These are phyloP conservation scores for Helostoma temminkii DNA, from an alignment of 2,797 vertebrate genomes.

Conservation along the genomic window DNA sequence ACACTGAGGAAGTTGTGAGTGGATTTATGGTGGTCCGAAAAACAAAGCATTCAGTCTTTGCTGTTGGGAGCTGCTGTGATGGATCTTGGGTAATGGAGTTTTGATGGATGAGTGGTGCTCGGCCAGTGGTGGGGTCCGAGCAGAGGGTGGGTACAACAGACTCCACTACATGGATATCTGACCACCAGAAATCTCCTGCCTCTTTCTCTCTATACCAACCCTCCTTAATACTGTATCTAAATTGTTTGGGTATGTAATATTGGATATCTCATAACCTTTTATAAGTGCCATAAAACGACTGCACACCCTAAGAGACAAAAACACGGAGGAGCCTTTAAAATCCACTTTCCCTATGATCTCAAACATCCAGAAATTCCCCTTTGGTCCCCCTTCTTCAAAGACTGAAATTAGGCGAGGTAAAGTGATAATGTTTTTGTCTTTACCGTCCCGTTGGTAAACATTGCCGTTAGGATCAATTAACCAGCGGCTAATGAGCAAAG, in stretches of 20 bases:
- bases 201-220: neutral
- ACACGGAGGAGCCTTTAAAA: slow-evolving; percentile 59
- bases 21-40: slow-evolving; percentile 70
- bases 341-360: slow-evolving; percentile 71
- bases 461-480: slow-evolving; percentile 84
- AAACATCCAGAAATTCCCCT: slow-evolving; percentile 67
- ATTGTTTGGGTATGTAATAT: slow-evolving; percentile 64
- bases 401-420: slow-evolving; percentile 79
- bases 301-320: slow-evolving; percentile 58
- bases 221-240: slow-evolving; percentile 47
- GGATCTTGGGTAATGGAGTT: slow-evolving; percentile 83
- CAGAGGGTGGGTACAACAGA: slow-evolving; percentile 37
- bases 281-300: slow-evolving; percentile 62
- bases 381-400: slow-evolving; percentile 65
- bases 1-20: slow-evolving; percentile 61
- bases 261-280: slow-evolving; percentile 71
- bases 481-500: slow-evolving; percentile 82
- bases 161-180: slow-evolving; percentile 56
- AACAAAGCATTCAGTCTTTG: slow-evolving; percentile 55
- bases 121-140: slow-evolving; percentile 39
- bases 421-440: slow-evolving; percentile 79
- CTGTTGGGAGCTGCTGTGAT: slow-evolving; percentile 72
- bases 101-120: slow-evolving; percentile 75
- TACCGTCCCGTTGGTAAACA: slow-evolving; percentile 83
- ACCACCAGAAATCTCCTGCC: slow-evolving; percentile 47